Conservation (phyloP, 2,888 invertebrate species). For the Lycaena phlaeas region DNA sequence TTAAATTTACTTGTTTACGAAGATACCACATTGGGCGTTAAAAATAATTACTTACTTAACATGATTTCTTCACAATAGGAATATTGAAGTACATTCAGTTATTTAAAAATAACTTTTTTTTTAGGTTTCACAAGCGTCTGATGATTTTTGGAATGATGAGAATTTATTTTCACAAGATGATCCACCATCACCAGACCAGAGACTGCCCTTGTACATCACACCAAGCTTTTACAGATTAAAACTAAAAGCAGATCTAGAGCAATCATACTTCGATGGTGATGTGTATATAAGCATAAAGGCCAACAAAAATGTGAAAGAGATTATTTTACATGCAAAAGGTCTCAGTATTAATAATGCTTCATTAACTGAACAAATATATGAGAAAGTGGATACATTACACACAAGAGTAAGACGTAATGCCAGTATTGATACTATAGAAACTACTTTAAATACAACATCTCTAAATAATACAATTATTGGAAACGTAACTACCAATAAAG, state of each 20-base stretch:
- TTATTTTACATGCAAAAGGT: slow-evolving; percentile 69
- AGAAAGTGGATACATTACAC: slow-evolving; percentile 40
- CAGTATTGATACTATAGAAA: slow-evolving; percentile 12
- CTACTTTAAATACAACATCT: slow-evolving; percentile 12
- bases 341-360: slow-evolving; percentile 47
- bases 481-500: slow-evolving; percentile 18
- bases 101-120: no score
- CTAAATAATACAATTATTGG: slow-evolving; percentile 11
- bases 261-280: slow-evolving; percentile 51
- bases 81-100: no score
- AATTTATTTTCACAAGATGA: slow-evolving; percentile 45
- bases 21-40: no score
- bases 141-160: slow-evolving; percentile 54
- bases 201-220: slow-evolving; percentile 57
- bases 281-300: slow-evolving; percentile 62
- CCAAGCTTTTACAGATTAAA: slow-evolving; percentile 74
- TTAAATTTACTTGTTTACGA: no score
- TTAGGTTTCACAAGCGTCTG: slow-evolving; percentile 36
- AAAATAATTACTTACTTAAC: no score
- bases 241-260: slow-evolving; percentile 64
- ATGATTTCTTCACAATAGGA: no score
- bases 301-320: slow-evolving; percentile 40
- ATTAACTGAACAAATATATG: slow-evolving; percentile 60
- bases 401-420: slow-evolving; percentile 20
- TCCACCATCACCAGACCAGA: slow-evolving; percentile 39